Conservation (phyloP, 2,113 vertebrate species). For the Colius striatus region DNA sequence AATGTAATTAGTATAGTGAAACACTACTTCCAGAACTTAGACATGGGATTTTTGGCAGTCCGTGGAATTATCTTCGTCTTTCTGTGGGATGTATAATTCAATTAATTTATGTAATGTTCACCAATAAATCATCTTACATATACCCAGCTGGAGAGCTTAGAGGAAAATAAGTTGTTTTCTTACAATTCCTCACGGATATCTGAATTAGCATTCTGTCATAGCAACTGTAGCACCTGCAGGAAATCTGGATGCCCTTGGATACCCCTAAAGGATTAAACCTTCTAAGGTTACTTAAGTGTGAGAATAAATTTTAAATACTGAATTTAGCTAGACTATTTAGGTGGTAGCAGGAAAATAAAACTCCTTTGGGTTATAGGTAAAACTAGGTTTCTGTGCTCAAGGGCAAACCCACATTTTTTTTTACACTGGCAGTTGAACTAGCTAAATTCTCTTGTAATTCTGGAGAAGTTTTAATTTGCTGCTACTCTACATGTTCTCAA, state of each 20-base stretch:
- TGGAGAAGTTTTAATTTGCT: constrained; percentile 20
- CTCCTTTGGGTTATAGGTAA: not conserved
- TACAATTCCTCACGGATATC: constrained; percentile 27
- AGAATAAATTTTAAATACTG: constrained; percentile 28
- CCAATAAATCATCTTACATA: constrained; percentile 73
- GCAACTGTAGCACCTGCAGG: not conserved
- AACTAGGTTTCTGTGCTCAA: not conserved
- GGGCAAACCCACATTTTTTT: not conserved
- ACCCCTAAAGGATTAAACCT: constrained; percentile 30
- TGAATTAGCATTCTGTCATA: constrained; percentile 61
- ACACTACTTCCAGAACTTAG: constrained; percentile 61
- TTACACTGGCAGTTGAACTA: not conserved
- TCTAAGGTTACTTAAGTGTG: not conserved
- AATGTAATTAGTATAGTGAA: constrained; percentile 61
- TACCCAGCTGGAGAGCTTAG: not conserved
- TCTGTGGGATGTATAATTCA: constrained; percentile 74
- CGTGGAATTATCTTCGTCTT: constrained; percentile 48
- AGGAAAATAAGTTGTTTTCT: constrained; percentile 48
- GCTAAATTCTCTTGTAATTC: not conserved
- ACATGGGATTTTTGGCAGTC: constrained; percentile 68
- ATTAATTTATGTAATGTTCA: constrained; percentile 74
- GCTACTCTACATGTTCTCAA: not conserved
- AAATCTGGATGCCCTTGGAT: constrained; percentile 44
- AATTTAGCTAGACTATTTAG: not conserved
- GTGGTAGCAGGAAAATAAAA: not conserved